Evolutionary conservation across 2,888 invertebrate species (phyloP).

Genomic region (Zaprionus obscuricornis): DNA sequence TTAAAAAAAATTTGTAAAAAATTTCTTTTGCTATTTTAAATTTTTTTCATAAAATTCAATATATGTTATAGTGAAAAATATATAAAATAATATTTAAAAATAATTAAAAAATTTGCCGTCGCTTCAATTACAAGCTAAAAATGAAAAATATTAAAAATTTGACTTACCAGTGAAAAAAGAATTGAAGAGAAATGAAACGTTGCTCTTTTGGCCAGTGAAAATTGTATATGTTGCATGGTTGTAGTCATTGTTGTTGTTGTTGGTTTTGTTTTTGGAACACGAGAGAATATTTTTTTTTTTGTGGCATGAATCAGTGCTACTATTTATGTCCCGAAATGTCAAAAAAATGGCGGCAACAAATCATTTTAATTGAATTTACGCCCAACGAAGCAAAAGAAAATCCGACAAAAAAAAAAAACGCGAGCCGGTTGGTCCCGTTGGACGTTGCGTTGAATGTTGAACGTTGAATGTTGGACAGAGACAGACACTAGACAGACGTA

Average conservation of each 20-base stretch:
- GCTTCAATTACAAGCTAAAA: too few species aligned
- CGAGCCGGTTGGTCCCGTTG: conserved; percentile 7
- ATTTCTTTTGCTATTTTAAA: too few species aligned
- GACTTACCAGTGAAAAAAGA: too few species aligned
- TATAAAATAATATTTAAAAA: too few species aligned
- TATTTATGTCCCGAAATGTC: conserved; percentile 70
- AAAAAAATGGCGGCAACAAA: conserved; percentile 68
- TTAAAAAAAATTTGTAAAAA: too few species aligned
- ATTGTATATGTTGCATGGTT: neutral
- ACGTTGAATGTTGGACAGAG: conserved; percentile 13
- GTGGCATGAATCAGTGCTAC: conserved; percentile 59
- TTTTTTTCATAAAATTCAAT: too few species aligned
- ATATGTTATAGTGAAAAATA: too few species aligned
- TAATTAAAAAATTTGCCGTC: too few species aligned
- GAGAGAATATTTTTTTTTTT: conserved; percentile 22
- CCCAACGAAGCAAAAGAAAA: conserved; percentile 54
- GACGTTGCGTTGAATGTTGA: conserved; percentile 17
- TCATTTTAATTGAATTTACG: conserved; percentile 74
- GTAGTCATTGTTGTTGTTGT: neutral
- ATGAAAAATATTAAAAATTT: too few species aligned
- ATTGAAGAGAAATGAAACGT: too few species aligned
- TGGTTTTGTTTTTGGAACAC: conserved; percentile 21
- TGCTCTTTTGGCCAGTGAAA: too few species aligned
- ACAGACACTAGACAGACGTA: neutral
- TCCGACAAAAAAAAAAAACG: conserved; percentile 25